phyloP scores from a whole-genome alignment of 2,113 vertebrate species.

The Rana temporaria region DNA sequence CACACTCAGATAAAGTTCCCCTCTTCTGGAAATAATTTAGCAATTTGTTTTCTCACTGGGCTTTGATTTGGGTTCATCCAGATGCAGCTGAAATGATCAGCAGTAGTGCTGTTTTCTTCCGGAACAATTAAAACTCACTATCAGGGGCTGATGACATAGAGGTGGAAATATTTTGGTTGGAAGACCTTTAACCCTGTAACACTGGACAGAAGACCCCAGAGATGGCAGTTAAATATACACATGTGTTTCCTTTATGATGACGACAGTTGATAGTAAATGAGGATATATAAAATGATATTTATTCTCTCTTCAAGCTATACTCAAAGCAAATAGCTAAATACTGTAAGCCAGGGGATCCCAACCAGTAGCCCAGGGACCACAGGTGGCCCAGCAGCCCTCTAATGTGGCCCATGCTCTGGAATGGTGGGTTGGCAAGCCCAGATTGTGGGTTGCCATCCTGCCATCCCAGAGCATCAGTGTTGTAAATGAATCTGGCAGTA shows the following conservation, averaged over 20 bases:
- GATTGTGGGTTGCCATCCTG: no score
- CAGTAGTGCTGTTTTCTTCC: background rate
- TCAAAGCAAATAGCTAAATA: no score
- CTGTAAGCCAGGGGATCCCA: no score
- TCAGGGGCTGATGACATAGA: background rate
- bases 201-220: background rate
- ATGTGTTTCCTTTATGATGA: background rate
- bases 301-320: no score
- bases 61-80: background rate
- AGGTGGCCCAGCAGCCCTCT: no score
- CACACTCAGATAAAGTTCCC: background rate
- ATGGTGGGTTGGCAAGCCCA: no score
- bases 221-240: background rate
- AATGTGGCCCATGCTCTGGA: no score
- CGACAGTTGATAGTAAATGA: background rate
- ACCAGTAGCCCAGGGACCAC: no score
- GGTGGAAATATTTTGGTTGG: background rate
- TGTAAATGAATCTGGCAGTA: no score
- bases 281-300: background rate
- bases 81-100: background rate
- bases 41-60: background rate
- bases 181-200: background rate
- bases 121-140: background rate
- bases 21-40: conserved; percentile 9
- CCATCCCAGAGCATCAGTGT: no score